These are phyloP conservation scores for Synanthedon vespiformis DNA, from an alignment of 2,888 invertebrate genomes.

Conservation along the genomic window DNA sequence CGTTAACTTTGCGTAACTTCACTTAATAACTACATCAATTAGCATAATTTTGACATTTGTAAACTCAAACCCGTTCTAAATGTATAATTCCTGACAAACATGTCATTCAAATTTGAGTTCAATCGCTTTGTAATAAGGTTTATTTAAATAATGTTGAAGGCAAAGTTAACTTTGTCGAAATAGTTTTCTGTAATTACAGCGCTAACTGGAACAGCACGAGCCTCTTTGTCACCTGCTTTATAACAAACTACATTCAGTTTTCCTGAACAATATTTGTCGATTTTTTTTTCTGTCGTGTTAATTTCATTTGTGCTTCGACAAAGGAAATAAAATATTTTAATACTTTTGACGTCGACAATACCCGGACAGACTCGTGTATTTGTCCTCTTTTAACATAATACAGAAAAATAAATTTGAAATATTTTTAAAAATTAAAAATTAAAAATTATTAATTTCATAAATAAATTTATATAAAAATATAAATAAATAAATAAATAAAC, in stretches of 20 bases:
- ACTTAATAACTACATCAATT: slow-evolving; percentile 28
- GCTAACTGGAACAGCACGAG: slow-evolving; percentile 41
- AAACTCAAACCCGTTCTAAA: slow-evolving; percentile 11
- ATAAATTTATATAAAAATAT: too few relatives aligned
- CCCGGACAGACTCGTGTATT: neutral
- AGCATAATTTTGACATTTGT: slow-evolving; percentile 13
- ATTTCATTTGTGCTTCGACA: slow-evolving; percentile 19
- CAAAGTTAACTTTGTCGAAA: slow-evolving; percentile 11
- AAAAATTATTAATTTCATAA: too few relatives aligned
- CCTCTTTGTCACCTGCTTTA: slow-evolving; percentile 27
- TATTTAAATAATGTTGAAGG: slow-evolving; percentile 17
- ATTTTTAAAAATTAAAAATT: too few relatives aligned
- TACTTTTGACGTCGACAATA: slow-evolving; percentile 19
- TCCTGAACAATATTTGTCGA: slow-evolving; percentile 33
- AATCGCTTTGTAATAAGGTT: slow-evolving; percentile 12
- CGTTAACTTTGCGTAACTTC: slow-evolving; percentile 31
- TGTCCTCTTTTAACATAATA: too few relatives aligned
- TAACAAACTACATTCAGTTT: slow-evolving; percentile 26
- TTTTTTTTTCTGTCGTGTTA: slow-evolving; percentile 35
- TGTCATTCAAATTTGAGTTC: slow-evolving; percentile 14
- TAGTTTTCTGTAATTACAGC: slow-evolving; percentile 35
- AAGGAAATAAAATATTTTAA: slow-evolving; percentile 31
- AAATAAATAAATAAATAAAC: too few relatives aligned
- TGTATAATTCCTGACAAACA: neutral
- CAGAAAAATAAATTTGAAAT: too few relatives aligned